These are phyloP conservation scores for Saxicola maurus DNA, from an alignment of 2,797 vertebrate species.

Conservation along the genomic window DNA sequence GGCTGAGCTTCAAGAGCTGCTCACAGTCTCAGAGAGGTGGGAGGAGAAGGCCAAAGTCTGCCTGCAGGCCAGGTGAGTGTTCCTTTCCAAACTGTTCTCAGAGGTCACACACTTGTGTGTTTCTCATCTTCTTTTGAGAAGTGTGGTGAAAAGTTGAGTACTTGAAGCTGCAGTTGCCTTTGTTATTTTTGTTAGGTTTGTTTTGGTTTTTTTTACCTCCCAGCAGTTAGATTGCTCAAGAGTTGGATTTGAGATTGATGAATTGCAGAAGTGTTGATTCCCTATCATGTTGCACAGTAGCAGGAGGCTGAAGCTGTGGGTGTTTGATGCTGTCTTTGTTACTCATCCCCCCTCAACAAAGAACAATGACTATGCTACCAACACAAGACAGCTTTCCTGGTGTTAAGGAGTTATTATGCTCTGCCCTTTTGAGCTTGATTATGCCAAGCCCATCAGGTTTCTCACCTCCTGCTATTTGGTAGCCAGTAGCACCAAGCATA, in stretches of 20 bases:
- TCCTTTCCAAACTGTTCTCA: background rate
- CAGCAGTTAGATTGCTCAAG: background rate
- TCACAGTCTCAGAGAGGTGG: conserved; percentile 95
- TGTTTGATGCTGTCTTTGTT: background rate
- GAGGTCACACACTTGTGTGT: accelerated
- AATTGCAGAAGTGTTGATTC: background rate
- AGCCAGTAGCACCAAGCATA: background rate
- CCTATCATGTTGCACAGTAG: background rate
- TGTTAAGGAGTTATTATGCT: background rate
- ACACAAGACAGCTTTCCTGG: background rate
- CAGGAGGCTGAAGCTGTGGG: background rate
- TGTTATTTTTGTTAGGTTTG: background rate
- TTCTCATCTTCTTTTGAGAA: background rate
- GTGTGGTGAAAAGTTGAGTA: background rate
- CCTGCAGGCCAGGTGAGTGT: conserved; percentile 88
- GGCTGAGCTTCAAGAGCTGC: conserved; percentile 95
- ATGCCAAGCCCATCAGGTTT: background rate
- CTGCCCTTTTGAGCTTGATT: background rate
- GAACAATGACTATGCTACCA: background rate
- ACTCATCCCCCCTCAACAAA: background rate
- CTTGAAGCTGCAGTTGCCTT: background rate
- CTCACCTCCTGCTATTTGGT: background rate
- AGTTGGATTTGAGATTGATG: background rate
- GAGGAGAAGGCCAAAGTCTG: conserved; percentile 95
- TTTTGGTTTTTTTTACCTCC: background rate